Percentiles rank a stretch among this genome's conserved stretches.
Evolutionary conservation across 2,113 vertebrate species (phyloP).

Genomic region (Periophthalmus modestus): DNA sequence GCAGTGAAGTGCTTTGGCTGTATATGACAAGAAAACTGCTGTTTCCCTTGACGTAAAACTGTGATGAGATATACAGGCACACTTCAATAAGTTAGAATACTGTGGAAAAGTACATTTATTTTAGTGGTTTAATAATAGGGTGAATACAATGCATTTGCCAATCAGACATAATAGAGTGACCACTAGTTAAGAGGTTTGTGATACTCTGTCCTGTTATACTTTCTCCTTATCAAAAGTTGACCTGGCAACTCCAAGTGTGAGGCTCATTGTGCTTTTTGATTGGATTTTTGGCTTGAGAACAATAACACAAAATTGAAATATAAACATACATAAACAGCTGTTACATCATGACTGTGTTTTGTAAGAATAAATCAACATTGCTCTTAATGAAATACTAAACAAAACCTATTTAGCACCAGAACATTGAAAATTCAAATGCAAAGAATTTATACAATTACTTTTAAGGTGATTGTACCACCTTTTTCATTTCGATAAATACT

Average conservation of each 20-base stretch:
- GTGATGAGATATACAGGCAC: neutral
- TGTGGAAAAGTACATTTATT: neutral
- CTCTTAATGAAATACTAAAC: too few relatives aligned
- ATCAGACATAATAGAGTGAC: too few relatives aligned
- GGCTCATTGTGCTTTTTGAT: neutral
- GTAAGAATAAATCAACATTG: too few relatives aligned
- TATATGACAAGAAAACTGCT: slow-evolving; percentile 14
- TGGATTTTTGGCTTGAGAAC: too few relatives aligned
- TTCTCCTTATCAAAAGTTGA: neutral
- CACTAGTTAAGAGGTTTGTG: neutral
- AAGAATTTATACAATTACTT: too few relatives aligned
- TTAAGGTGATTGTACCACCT: too few relatives aligned
- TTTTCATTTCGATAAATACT: too few relatives aligned
- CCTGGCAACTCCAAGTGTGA: neutral
- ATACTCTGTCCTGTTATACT: neutral
- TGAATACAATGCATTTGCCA: neutral
- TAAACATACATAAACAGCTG: too few relatives aligned
- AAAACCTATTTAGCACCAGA: too few relatives aligned
- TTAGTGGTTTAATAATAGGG: neutral
- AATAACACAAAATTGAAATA: too few relatives aligned
- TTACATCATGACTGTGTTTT: too few relatives aligned
- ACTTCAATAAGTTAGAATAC: neutral
- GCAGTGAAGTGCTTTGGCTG: slow-evolving; percentile 15
- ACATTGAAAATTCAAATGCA: too few relatives aligned
- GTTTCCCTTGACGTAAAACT: slow-evolving; percentile 13